Base-by-base conservation (phyloP, 2,888 invertebrate species). In the Agriopis marginaria region DNA sequence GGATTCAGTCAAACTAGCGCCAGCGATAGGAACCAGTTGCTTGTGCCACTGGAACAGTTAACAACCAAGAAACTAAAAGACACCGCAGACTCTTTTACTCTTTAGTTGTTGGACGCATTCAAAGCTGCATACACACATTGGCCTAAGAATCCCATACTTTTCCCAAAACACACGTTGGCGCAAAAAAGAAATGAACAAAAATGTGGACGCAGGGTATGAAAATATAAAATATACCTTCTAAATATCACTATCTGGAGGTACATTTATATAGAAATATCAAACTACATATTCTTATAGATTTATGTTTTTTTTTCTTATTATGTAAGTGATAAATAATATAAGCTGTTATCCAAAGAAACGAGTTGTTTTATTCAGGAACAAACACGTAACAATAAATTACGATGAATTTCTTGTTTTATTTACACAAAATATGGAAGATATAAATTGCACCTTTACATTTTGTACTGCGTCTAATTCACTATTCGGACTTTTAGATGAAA, bases 321-420 rank as follows among this genome's bases (percentile, higher is more conserved):
- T 49, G 3, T 56, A 65, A 50, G 64, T 40, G 40, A 42, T 17
- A 55, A 56, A 32, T 64, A 61, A 64, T 55, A 56, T 54, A 56
- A 59, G 47, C n/a, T 17, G 11, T 50, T 59, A 63, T 44, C 44
- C 50, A 51, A 65, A 61, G 12, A 61, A 61, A 54, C 51, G 49
- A 32, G 39, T 60, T 11, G 64, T 61, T 69, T 69, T 65, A 51
- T 65, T 62, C n/a, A 53, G 11, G 47, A 63, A 61, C 17, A 62
- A 61, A 53, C 42, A n/a, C 53, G 47, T 65, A 50, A 61, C 32
- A 63, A 70, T 53, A 65, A 63, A 53, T 64, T 51, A 61, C 55
- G 44, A 14, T 50, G 17, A n/a, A 61, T 47, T 54, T 10, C 23
- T 7, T 8, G 32, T 10, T 61, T 42, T 67, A 67, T 67, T 51